phyloP scores from a whole-genome alignment of 1,140 invertebrate species.

The Ruditapes philippinarum region DNA sequence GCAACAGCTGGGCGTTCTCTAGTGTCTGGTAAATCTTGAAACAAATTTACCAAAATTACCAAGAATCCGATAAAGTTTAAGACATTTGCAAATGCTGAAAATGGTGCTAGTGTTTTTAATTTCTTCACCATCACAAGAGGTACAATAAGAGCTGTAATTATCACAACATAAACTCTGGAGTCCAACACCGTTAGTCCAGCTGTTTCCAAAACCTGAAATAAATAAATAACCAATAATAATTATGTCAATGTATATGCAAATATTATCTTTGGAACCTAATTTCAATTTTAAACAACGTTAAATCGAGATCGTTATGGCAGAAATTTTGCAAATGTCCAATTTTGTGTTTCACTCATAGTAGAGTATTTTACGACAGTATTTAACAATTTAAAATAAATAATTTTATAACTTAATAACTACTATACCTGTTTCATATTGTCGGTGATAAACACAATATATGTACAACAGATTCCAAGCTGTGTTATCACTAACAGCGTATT shows the following conservation, averaged over 20 bases:
- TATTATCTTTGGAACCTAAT: too few species aligned
- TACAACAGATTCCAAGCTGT: slow-evolving; percentile 98
- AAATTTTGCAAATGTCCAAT: too few species aligned
- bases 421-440: slow-evolving; percentile 89
- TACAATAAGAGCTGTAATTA: slow-evolving; percentile 76
- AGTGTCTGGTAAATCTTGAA: slow-evolving; percentile 78
- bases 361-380: too few species aligned
- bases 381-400: too few species aligned
- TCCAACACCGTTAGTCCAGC: not conserved
- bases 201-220: slow-evolving; percentile 72
- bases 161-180: slow-evolving; percentile 77
- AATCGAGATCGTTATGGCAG: too few species aligned
- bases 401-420: too few species aligned
- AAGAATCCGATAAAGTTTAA: slow-evolving; percentile 81
- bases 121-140: slow-evolving; percentile 89
- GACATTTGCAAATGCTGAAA: slow-evolving; percentile 92
- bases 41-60: slow-evolving; percentile 86
- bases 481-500: slow-evolving; percentile 94
- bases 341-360: too few species aligned
- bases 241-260: too few species aligned
- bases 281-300: too few species aligned
- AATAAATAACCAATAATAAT: too few species aligned
- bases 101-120: slow-evolving; percentile 93
- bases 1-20: slow-evolving; percentile 89
- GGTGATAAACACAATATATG: slow-evolving; percentile 97